Base-by-base conservation (phyloP, 2,113 vertebrate species). In the Gymnarchus niloticus region DNA sequence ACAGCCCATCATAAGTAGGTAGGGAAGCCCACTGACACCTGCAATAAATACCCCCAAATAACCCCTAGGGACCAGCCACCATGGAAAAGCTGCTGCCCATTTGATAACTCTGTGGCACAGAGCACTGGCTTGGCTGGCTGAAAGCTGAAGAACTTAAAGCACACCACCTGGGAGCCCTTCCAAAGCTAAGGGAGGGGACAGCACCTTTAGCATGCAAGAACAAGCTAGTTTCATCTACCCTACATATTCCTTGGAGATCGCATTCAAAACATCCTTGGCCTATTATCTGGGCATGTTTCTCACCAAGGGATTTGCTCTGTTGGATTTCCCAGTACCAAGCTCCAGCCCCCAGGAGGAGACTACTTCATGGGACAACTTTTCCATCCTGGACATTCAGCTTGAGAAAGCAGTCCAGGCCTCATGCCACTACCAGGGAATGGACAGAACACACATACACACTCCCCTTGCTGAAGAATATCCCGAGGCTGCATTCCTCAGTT, bases 141-240 rank as follows among this genome's bases (percentile, higher is more conserved):
- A 73, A 41, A 41, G 41, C 65, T 41, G 65, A 73, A 73, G 28
- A 73, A 73, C 65, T 41, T 73, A 28, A 73, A 73, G 33, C 33
- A 73, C 33, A 37, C 65, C 76, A 78, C 76, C 41, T 80, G 46
- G 76, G 41, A 80, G n/a, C 33, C 65, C 65, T 73, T 73, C 65
- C 65, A 73, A n/a, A 83, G 33, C 28, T 37, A 23, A 48, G n/a
- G 21, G n/a, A n/a, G 56, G 57, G 33, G 33, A 44, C 44, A 46
- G 44, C 49, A 6, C 83, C 83, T 65, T 17, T 23, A 51, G 17
- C 83, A 84, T 33, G 83, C 25, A 28, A 46, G 83, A 19, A 57
- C 37, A 56, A 57, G 82, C 56, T 23, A 37, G 81, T 37, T 57
- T 17, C 2, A 2, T 77, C 21, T 14, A 83, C 21, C 65, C 65